Conservation (phyloP, 92 coral and sea anemone species). For the Epizoanthus scotinus region DNA sequence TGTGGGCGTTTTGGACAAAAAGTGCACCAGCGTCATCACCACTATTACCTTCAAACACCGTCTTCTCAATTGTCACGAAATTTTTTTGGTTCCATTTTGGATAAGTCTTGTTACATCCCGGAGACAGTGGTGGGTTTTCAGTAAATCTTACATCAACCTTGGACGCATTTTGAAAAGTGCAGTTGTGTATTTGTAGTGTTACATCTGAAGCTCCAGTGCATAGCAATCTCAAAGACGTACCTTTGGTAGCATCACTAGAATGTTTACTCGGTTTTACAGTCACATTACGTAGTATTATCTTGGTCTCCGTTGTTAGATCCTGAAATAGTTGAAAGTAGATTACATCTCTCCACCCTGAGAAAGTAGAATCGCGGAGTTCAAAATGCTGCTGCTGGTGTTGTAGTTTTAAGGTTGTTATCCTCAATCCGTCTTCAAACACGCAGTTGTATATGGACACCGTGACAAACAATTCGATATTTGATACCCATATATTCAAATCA, state of each 20-base stretch:
- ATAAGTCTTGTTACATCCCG: constrained; percentile 24
- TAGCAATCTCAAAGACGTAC: constrained; percentile 1
- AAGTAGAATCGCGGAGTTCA: constrained; percentile 7
- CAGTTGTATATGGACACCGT: neutral
- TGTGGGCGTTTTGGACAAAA: constrained; percentile 33
- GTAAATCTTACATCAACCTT: constrained; percentile 6
- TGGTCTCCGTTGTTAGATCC: neutral
- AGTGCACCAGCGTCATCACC: constrained; percentile 48
- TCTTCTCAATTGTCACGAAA: constrained; percentile 39
- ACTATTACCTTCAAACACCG: constrained; percentile 43
- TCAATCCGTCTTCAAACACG: constrained; percentile 2
- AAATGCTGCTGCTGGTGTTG: neutral
- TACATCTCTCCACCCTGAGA: constrained; percentile 13
- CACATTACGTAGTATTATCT: neutral
- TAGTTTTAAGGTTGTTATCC: neutral
- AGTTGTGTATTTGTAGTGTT: neutral
- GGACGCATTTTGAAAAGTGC: constrained; percentile 3
- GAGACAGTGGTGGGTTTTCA: constrained; percentile 14
- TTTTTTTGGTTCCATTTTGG: constrained; percentile 45
- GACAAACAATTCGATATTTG: neutral
- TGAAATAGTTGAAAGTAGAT: constrained; percentile 6
- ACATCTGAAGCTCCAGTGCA: neutral
- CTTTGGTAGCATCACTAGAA: neutral
- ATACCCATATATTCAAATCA: neutral
- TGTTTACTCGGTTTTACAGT: neutral